These are phyloP conservation scores for Brachypalpus laphriformis DNA, from an alignment of 2,888 invertebrate genomes.

Conservation along the genomic window DNA sequence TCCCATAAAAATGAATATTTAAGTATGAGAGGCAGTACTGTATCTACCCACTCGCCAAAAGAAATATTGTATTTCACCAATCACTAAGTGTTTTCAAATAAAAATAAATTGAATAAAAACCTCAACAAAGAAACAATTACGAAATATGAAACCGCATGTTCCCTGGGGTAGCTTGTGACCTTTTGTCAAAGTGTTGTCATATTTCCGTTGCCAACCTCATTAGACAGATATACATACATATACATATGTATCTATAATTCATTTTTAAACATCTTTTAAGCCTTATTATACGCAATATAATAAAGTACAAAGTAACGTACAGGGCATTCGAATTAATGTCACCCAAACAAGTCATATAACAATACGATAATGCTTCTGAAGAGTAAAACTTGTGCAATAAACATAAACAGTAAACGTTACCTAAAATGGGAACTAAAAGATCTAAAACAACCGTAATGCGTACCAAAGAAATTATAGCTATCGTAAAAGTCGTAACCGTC, in stretches of 20 bases:
- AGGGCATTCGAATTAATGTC: neutral
- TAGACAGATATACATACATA: too few relatives aligned
- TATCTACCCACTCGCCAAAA: too few relatives aligned
- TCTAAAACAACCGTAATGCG: conserved; percentile 3
- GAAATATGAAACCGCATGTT: neutral
- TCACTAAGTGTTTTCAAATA: neutral
- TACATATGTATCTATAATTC: too few relatives aligned
- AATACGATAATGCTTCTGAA: conserved; percentile 11
- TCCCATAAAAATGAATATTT: too few relatives aligned
- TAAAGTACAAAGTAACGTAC: neutral
- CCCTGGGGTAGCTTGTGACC: neutral
- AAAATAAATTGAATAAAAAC: neutral
- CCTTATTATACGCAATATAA: neutral
- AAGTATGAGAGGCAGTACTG: too few relatives aligned
- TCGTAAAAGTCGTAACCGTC: conserved; percentile 1
- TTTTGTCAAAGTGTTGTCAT: neutral
- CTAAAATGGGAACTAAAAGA: conserved; percentile 11
- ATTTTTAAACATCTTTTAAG: too few relatives aligned
- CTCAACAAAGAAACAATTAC: neutral
- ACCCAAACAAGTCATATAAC: conserved; percentile 7
- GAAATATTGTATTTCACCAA: too few relatives aligned
- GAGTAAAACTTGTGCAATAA: neutral
- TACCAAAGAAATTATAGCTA: conserved; percentile 1
- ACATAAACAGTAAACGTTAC: conserved; percentile 10
- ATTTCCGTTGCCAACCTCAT: neutral